phyloP scores from a whole-genome alignment of 1,140 invertebrate genomes.

The Amyelois transitella region DNA sequence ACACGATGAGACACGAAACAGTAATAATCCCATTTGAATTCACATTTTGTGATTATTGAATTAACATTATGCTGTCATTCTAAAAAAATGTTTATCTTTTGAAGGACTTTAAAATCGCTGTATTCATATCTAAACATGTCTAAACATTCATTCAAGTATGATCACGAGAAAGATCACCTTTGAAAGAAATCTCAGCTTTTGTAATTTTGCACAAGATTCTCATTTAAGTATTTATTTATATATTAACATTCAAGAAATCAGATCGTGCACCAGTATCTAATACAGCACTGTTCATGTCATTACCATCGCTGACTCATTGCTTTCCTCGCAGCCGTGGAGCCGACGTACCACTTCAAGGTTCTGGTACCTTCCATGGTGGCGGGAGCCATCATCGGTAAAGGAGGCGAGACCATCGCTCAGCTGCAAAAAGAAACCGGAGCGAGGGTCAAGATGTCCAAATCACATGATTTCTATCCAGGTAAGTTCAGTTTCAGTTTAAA shows the following conservation, averaged over 20 bases:
- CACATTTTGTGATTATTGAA: too few relatives aligned
- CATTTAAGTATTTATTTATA: constrained; percentile 1
- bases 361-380: constrained; percentile 96
- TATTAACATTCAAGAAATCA: constrained; percentile 4
- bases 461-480: constrained; percentile 98
- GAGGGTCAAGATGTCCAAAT: constrained; percentile 98
- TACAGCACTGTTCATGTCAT: constrained; percentile 14
- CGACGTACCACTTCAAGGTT: constrained; percentile 94
- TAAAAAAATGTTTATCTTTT: too few relatives aligned
- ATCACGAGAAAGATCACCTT: too few relatives aligned
- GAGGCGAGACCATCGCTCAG: constrained; percentile 97
- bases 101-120: too few relatives aligned
- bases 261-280: constrained; percentile 8
- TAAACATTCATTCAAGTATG: too few relatives aligned
- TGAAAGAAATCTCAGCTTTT: too few relatives aligned
- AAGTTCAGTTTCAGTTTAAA: constrained; percentile 41
- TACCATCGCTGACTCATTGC: constrained; percentile 5
- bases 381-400: constrained; percentile 98
- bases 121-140: too few relatives aligned
- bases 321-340: constrained; percentile 57
- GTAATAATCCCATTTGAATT: too few relatives aligned
- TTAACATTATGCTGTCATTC: too few relatives aligned
- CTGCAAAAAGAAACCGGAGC: constrained; percentile 96
- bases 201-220: not conserved
- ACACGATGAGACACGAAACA: too few relatives aligned